A percentile compares a stretch with the other conserved stretches of the same genome.
Conservation (phyloP, 2,797 vertebrate genomes). For the Euthynnus affinis region DNA sequence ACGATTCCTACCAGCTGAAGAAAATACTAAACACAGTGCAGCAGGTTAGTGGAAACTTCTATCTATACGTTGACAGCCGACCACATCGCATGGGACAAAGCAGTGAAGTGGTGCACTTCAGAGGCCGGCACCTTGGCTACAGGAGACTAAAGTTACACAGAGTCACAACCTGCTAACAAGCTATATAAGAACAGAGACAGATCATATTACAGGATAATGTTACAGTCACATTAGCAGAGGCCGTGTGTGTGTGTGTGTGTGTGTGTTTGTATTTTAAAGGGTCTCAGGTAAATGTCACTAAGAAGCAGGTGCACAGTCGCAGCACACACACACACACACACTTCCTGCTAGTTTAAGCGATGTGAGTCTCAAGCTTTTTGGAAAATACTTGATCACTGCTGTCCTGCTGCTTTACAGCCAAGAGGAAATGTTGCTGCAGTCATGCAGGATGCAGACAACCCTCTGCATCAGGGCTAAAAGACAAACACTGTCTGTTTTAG, state of each 20-base stretch:
- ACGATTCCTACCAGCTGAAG: neutral
- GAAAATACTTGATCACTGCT: neutral
- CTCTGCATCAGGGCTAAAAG: neutral
- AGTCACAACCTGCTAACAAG: constrained; percentile 58
- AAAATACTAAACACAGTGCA: constrained; percentile 16
- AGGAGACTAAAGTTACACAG: constrained; percentile 59
- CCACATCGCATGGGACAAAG: neutral
- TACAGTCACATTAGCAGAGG: constrained; percentile 57
- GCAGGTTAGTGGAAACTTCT: neutral
- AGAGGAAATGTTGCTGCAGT: neutral
- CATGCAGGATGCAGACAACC: neutral
- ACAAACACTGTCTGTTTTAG: constrained; percentile 6
- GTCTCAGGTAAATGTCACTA: constrained; percentile 44
- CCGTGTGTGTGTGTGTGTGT: constrained; percentile 12
- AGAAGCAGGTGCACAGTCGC: constrained; percentile 21
- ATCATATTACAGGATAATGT: constrained; percentile 79
- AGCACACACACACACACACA: neutral
- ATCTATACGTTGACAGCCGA: constrained; percentile 8
- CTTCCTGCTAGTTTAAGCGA: neutral
- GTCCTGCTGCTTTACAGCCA: neutral
- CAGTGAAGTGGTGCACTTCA: constrained; percentile 27
- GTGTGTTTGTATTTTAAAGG: constrained; percentile 15
- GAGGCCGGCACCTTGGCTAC: constrained; percentile 8
- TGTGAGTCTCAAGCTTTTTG: neutral
- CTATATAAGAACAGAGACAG: constrained; percentile 51